These are phyloP conservation scores for Rhinogobio ventralis DNA, from an alignment of 2,797 vertebrate species.

Conservation along the genomic window DNA sequence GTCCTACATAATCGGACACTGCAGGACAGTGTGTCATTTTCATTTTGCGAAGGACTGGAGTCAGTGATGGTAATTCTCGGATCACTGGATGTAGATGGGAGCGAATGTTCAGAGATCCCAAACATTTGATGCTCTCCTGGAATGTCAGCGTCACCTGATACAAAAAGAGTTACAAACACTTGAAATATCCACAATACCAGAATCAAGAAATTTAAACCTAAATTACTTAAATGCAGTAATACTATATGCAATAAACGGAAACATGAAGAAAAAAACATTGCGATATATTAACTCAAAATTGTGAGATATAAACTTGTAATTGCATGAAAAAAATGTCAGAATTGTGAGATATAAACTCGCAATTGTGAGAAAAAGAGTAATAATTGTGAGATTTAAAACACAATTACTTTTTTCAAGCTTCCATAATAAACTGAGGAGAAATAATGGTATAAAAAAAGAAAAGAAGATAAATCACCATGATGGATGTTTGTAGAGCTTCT, in stretches of 20 bases:
- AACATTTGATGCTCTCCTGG: conserved; percentile 4
- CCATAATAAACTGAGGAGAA: too few relatives aligned
- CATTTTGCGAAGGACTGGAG: background rate
- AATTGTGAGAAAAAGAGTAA: background rate
- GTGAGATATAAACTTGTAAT: background rate
- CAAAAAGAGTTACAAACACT: background rate
- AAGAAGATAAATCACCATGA: conserved; percentile 63
- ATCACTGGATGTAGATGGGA: background rate
- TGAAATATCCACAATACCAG: background rate
- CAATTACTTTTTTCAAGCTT: background rate
- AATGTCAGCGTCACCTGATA: conserved; percentile 7
- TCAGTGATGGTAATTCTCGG: background rate
- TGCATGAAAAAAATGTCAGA: background rate
- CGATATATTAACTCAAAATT: background rate
- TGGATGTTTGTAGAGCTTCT: conserved; percentile 18
- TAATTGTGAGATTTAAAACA: background rate
- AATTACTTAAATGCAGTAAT: background rate
- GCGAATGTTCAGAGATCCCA: background rate
- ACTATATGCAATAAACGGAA: background rate
- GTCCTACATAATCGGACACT: background rate
- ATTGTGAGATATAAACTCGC: background rate
- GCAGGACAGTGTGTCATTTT: background rate
- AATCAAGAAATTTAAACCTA: background rate
- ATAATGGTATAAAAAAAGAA: background rate
- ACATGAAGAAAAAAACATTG: background rate